These are phyloP conservation scores for Amphipoea lucens DNA, from an alignment of 2,888 invertebrate genomes.

Conservation along the genomic window DNA sequence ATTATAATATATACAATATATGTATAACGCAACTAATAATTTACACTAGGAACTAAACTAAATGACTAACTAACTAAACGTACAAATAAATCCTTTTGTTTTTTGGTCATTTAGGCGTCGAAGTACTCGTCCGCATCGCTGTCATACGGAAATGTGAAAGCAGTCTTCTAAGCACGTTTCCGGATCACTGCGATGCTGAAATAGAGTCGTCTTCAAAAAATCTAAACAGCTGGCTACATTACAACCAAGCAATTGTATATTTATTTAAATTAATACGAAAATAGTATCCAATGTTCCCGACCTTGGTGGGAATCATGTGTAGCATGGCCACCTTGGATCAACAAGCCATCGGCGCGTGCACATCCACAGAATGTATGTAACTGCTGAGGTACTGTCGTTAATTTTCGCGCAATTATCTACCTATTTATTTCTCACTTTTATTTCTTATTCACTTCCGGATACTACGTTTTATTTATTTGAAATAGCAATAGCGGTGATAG, in stretches of 20 bases:
- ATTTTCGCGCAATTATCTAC: slow-evolving; percentile 24
- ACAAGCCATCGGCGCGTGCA: slow-evolving; percentile 20
- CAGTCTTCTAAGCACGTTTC: too few species aligned
- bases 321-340: slow-evolving; percentile 55
- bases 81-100: not conserved
- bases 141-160: not conserved
- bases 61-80: not conserved
- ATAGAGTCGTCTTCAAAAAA: slow-evolving; percentile 39
- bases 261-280: slow-evolving; percentile 74
- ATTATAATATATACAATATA: too few species aligned
- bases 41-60: not conserved
- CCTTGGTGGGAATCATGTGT: slow-evolving; percentile 68
- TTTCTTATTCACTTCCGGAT: slow-evolving; percentile 29
- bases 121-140: not conserved
- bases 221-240: slow-evolving; percentile 54
- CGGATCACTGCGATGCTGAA: not conserved
- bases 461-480: slow-evolving; percentile 28
- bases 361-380: slow-evolving; percentile 30
- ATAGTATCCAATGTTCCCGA: slow-evolving; percentile 67
- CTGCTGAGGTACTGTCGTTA: slow-evolving; percentile 16
- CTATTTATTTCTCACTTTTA: slow-evolving; percentile 3
- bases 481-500: slow-evolving; percentile 8
- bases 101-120: not conserved
- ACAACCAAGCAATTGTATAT: slow-evolving; percentile 68
- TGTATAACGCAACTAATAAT: too few species aligned